phyloP scores from a whole-genome alignment of 2,797 vertebrate genomes.

The Sebastes itinus region DNA sequence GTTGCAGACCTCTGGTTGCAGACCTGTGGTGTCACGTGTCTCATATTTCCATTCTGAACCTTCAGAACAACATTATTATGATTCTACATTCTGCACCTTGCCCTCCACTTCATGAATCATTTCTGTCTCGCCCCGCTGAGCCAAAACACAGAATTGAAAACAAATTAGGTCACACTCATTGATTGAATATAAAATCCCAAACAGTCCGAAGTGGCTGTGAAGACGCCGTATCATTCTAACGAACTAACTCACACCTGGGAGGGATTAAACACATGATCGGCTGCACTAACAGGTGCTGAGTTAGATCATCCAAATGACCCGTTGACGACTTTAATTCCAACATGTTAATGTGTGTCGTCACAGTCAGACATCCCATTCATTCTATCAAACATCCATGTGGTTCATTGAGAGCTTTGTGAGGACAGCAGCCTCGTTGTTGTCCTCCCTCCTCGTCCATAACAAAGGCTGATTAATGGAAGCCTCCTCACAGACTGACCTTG shows the following conservation, averaged over 20 bases:
- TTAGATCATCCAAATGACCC: neutral
- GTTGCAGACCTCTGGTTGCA: too few species aligned
- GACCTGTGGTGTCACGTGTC: too few species aligned
- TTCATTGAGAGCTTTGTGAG: constrained; percentile 8
- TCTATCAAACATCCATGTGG: neutral
- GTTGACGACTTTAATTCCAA: neutral
- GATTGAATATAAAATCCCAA: neutral
- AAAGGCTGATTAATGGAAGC: constrained; percentile 76
- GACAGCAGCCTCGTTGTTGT: constrained; percentile 42
- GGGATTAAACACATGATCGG: neutral
- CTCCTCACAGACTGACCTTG: constrained; percentile 71
- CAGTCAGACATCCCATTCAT: neutral
- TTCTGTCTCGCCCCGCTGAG: too few species aligned
- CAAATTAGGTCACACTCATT: neutral
- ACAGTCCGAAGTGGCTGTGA: neutral
- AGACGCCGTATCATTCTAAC: neutral
- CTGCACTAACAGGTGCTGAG: neutral
- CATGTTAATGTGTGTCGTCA: neutral
- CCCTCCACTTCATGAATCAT: too few species aligned
- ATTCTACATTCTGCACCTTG: too few species aligned
- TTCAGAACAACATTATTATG: too few species aligned
- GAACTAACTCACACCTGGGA: neutral
- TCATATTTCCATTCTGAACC: too few species aligned
- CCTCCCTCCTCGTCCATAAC: constrained; percentile 37
- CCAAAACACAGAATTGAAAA: neutral